phyloP scores from a whole-genome alignment of 2,888 invertebrate genomes.

The Strigamia transsilvanica region DNA sequence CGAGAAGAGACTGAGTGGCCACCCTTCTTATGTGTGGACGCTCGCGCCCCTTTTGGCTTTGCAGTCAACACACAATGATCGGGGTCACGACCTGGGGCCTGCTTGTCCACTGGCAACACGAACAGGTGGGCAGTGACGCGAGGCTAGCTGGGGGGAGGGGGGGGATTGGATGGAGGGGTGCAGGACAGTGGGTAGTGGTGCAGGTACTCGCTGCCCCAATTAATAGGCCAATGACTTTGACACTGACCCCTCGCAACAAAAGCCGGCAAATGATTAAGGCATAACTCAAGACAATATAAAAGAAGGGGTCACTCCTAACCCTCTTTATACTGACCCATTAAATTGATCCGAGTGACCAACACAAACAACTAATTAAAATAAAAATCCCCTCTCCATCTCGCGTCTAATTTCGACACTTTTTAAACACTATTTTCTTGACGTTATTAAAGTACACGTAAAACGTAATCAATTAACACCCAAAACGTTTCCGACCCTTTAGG shows the following conservation, averaged over 20 bases:
- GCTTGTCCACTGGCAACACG: constrained; percentile 30
- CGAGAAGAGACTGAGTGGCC: constrained; percentile 16
- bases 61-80: constrained; percentile 7
- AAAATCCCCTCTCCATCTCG: too few relatives aligned
- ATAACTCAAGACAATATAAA: constrained; percentile 28
- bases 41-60: constrained; percentile 41
- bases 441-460: too few relatives aligned
- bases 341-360: background rate
- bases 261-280: constrained; percentile 27
- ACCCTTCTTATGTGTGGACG: constrained; percentile 26
- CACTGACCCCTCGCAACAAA: constrained; percentile 30
- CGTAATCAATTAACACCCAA: too few relatives aligned
- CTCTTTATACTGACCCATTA: constrained; percentile 1
- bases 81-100: constrained; percentile 32
- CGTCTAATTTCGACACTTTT: too few relatives aligned
- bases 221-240: constrained; percentile 32
- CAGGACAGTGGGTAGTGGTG: constrained; percentile 37
- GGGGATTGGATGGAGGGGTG: background rate
- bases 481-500: too few relatives aligned
- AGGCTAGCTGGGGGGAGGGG: background rate
- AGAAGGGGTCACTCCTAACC: background rate
- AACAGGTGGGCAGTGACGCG: constrained; percentile 37
- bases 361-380: background rate
- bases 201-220: constrained; percentile 41
- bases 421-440: too few relatives aligned